phyloP scores from a whole-genome alignment of 2,113 vertebrate species.

The Gobio gobio region DNA sequence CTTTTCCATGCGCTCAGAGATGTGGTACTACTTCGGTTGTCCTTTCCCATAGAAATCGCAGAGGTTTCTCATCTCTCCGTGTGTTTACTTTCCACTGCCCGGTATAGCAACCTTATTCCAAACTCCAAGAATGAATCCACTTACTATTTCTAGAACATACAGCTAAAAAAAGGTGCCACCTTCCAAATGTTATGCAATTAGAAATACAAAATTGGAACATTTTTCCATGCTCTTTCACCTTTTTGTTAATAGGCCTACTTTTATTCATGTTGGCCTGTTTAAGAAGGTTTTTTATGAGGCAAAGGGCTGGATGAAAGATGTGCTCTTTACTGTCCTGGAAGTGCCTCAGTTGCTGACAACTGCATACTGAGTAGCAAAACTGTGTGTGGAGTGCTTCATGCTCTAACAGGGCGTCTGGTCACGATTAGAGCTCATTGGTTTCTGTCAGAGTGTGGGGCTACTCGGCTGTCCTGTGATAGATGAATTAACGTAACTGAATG shows the following conservation, averaged over 20 bases:
- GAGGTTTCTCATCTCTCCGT: slow-evolving; percentile 56
- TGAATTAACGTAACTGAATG: slow-evolving; percentile 66
- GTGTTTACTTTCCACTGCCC: slow-evolving; percentile 64
- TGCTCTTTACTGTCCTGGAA: slow-evolving; percentile 31
- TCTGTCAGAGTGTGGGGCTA: slow-evolving; percentile 71
- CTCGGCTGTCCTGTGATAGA: slow-evolving; percentile 67
- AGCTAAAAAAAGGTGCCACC: slow-evolving; percentile 55
- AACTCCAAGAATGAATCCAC: slow-evolving; percentile 51
- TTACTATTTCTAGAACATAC: slow-evolving; percentile 63
- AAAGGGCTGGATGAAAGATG: slow-evolving; percentile 4
- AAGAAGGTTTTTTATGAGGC: slow-evolving; percentile 3
- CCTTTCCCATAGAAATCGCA: slow-evolving; percentile 63
- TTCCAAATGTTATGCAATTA: slow-evolving; percentile 68
- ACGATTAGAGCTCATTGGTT: slow-evolving; percentile 74
- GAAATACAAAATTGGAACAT: slow-evolving; percentile 62
- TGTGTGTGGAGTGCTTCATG: slow-evolving; percentile 70
- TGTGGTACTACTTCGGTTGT: slow-evolving; percentile 34
- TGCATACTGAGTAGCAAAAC: slow-evolving; percentile 43
- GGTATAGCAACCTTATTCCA: slow-evolving; percentile 54
- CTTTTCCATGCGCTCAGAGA: slow-evolving; percentile 67
- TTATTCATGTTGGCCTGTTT: not conserved
- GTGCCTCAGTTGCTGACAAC: slow-evolving; percentile 31
- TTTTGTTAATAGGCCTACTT: slow-evolving; percentile 22
- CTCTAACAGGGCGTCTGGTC: slow-evolving; percentile 70
- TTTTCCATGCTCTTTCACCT: slow-evolving; percentile 4